These are phyloP conservation scores for Propithecus perrieri DNA, from an alignment of 2,797 vertebrate genomes.

Conservation along the genomic window DNA sequence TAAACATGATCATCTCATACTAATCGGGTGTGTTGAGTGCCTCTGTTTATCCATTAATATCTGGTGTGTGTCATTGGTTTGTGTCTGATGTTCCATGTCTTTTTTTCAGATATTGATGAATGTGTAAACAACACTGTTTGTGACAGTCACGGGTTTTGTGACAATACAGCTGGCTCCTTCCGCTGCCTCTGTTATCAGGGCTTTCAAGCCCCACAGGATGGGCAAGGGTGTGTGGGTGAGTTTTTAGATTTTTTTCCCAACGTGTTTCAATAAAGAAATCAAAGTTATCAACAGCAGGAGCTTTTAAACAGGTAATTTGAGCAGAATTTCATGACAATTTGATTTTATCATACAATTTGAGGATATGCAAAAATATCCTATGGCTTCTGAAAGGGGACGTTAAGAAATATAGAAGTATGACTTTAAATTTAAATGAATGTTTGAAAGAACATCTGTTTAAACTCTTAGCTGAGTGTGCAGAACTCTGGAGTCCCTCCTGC, in stretches of 20 bases:
- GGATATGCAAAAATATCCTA: not conserved
- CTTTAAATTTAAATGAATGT: conserved; percentile 48
- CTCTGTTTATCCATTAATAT: not conserved
- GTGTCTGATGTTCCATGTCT: conserved; percentile 78
- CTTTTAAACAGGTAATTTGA: not conserved
- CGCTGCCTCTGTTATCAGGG: conserved; percentile 96
- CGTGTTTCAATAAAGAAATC: conserved; percentile 3
- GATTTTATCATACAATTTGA: not conserved
- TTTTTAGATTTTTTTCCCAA: conserved; percentile 27
- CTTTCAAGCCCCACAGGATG: conserved; percentile 91
- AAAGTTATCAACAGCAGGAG: not conserved
- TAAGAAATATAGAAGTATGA: conserved; percentile 44
- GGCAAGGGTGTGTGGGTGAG: conserved; percentile 93
- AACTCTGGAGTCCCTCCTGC: conserved; percentile 10
- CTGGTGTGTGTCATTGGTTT: conserved; percentile 56
- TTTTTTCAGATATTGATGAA: conserved; percentile 94
- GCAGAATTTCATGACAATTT: not conserved
- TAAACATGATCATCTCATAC: conserved; percentile 10
- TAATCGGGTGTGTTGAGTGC: not conserved
- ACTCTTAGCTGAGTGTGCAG: conserved; percentile 61
- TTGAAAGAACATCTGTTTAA: conserved; percentile 73
- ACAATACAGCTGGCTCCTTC: conserved; percentile 94
- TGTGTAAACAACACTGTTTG: conserved; percentile 93
- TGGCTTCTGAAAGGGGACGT: conserved; percentile 37
- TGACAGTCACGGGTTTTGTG: conserved; percentile 93